Base-by-base conservation (phyloP, 2,888 invertebrate genomes). In the Cloeon dipterum region DNA sequence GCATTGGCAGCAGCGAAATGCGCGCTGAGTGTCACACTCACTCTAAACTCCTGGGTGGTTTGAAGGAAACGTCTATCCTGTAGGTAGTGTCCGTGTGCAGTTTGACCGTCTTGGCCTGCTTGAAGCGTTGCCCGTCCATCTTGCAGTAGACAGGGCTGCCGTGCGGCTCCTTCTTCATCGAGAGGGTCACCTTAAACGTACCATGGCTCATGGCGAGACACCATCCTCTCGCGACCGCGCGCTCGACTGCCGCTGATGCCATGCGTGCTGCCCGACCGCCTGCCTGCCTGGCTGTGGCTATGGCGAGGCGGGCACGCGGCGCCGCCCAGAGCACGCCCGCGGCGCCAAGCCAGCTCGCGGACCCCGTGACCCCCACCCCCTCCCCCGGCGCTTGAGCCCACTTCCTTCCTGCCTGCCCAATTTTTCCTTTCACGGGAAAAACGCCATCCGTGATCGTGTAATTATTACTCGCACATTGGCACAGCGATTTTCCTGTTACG, bases 81-180 rank as follows among this genome's bases (percentile, higher is more conserved):
- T 67, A 68, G 19, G 56, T 57, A 3, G 62, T 56, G 42, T 63
- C 62, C 40, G 59, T 57, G 49, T 62, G 61, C 26, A 67, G 49
- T 47, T 67, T 66, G 41, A 67, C 57, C 8, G 68, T 68, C 45
- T 62, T 58, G 35, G 60, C 54, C 42, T 61, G 58, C n/a, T 60
- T 57, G 48, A 66, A 68, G 39, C 64, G 54, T 18, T 54, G 52
- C 14, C 65, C 65, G 47, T 68, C 67, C 53, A 63, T 61, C 47
- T 66, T 66, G 50, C 63, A 64, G 48, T 57, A 63, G 17, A 65
- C 62, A 25, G 62, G 59, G 40, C 55, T 53, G 25, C 58, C 59
- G 26, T 55, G 57, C 14, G 61, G 60, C 46, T 62, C 61, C 46
- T 58, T 60, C 43, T 55, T 54, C 39, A 65, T 52, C 40, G 59